Percentiles rank a stretch among this genome's conserved stretches.
These are phyloP conservation scores for Microdon myrmicae DNA, from an alignment of 2,888 invertebrate species.

Conservation along the genomic window DNA sequence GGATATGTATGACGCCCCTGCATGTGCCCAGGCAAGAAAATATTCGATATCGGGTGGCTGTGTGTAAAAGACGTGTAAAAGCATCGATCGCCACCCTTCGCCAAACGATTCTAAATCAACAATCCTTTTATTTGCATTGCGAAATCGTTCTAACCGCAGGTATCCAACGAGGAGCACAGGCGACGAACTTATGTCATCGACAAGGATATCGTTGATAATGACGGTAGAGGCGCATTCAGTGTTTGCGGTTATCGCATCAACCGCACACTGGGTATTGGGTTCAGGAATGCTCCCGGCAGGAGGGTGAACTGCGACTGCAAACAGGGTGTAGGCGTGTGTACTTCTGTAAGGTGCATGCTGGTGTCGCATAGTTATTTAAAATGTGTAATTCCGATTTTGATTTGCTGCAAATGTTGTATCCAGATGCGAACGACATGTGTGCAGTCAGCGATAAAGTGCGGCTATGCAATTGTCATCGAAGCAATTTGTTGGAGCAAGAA, in stretches of 20 bases:
- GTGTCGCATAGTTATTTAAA: conserved; percentile 38
- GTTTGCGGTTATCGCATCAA: conserved; percentile 51
- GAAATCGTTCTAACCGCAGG: conserved; percentile 51
- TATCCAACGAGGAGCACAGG: conserved; percentile 51
- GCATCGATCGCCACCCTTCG: not conserved
- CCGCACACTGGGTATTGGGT: conserved; percentile 30
- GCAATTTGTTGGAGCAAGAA: conserved; percentile 50
- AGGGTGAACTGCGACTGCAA: conserved; percentile 3
- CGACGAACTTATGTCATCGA: conserved; percentile 52
- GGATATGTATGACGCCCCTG: conserved; percentile 26
- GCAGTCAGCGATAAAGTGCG: conserved; percentile 36
- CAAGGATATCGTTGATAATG: conserved; percentile 51
- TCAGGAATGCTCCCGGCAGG: not conserved
- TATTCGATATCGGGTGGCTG: not conserved
- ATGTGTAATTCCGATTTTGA: conserved; percentile 52
- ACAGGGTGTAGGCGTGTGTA: conserved; percentile 22
- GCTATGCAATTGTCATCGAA: conserved; percentile 44
- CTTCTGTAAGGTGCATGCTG: not conserved
- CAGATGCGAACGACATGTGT: conserved; percentile 35
- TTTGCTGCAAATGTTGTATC: conserved; percentile 41
- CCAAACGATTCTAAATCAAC: conserved; percentile 37
- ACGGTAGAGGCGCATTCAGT: conserved; percentile 44
- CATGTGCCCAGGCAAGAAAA: not conserved
- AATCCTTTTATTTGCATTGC: conserved; percentile 49
- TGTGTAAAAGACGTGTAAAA: conserved; percentile 15